Base-by-base conservation (phyloP, 2,888 invertebrate species). In the Augochlorella aurata region DNA sequence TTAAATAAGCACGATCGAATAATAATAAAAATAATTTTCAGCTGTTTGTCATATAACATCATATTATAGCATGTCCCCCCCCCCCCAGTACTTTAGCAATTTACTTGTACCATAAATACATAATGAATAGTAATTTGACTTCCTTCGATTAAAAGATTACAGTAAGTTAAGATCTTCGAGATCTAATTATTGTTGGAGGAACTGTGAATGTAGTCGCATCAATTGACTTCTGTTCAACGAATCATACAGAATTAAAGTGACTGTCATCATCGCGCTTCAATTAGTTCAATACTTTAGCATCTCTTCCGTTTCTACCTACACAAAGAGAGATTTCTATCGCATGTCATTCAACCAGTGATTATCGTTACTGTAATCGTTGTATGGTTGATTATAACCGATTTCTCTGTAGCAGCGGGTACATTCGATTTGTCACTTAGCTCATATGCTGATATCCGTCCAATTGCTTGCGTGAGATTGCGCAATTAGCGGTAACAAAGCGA, bases 381-480 rank as follows among this genome's bases (percentile, higher is more conserved):
- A 3, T 70, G 70, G 54, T 82, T 70, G 80, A 78, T 83, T 73
- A 79, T 76, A 82, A 85, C 76, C 85, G 78, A 86, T 82, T 85
- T 85, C 83, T 65, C 73, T 63, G 67, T 67, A 71, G 75, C 45
- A 21, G 58, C 44, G 52, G 38, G 61, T 29, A 76, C 68, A 24
- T 78, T 77, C 72, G 79, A 80, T 66, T 81, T 58, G 50, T 80
- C 65, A 72, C 75, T 50, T 63, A 67, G 24, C 69, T 65, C 58
- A 49, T 44, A 65, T 49, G 58, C 77, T 61, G 69, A 80, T 84
- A 81, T 70, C 69, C 84, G 84, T 83, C 77, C 82, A 85, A 84
- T 85, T 84, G 83, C 87, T 90, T 90, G 85, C 90, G 81, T 74
- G 85, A 87, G 68, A 86, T 91, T 90, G 90, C 87, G 89, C 89